Evolutionary conservation across 2,888 invertebrate species (phyloP).

Genomic region (Stenolophus ochropezus): DNA sequence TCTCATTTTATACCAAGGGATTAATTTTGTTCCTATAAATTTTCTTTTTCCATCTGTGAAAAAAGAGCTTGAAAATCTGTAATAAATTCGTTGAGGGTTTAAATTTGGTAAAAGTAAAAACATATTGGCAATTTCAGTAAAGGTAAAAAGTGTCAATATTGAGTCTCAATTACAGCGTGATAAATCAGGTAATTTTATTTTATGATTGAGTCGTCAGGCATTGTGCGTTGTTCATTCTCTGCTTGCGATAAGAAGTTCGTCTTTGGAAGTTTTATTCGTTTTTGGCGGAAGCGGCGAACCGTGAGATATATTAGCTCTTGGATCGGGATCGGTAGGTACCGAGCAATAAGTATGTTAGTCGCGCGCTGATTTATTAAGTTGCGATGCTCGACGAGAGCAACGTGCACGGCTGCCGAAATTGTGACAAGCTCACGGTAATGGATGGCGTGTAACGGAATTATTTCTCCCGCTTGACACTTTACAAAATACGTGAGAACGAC

Average conservation of each 20-base stretch:
- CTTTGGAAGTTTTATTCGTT: conserved; percentile 53
- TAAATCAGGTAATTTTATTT: conserved; percentile 17
- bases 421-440: conserved; percentile 16
- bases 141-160: not conserved
- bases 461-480: conserved; percentile 17
- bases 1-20: too few species aligned
- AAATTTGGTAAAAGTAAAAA: not conserved
- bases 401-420: conserved; percentile 20
- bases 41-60: too few species aligned
- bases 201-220: conserved; percentile 35
- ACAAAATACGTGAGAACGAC: conserved; percentile 37
- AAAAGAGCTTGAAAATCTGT: not conserved
- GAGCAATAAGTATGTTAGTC: conserved; percentile 35
- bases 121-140: not conserved
- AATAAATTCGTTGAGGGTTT: not conserved
- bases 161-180: not conserved
- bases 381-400: conserved; percentile 4
- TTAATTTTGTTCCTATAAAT: too few species aligned
- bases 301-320: conserved; percentile 49
- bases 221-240: conserved; percentile 35
- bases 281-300: conserved; percentile 44
- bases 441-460: conserved; percentile 27
- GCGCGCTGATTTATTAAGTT: conserved; percentile 30
- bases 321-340: not conserved
- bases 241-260: conserved; percentile 43